Evolutionary conservation across 2,113 vertebrate species (phyloP), one percentile per base, ranked within the genome.

Genomic region (Atherinomorus stipes): DNA sequence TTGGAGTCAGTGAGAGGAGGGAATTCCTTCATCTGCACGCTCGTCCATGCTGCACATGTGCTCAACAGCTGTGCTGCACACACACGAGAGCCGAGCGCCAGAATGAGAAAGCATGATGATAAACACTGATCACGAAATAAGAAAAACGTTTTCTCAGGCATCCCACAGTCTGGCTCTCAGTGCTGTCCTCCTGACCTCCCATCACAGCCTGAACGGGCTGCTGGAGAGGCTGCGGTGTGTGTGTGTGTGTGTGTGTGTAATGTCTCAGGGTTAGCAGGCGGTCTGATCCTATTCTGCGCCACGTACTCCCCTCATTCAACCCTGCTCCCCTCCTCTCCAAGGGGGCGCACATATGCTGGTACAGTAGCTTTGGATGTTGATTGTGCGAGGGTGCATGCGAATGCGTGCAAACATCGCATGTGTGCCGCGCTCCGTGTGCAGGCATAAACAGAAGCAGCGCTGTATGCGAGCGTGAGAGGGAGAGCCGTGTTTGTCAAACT

Each of bases 1-100:
- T 89, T 88, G 86, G 83, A 89, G 71, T 81, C 53, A 13, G 65
- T 50, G 72, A 12, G 23, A 85, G 63, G 74, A 92, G 91, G 91
- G 89, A 92, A 92, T 91, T 92, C 90, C 88, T 92, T 89, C 83
- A 79, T 81, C 76, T 80, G 87, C 84, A 71, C 83, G 56, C 61
- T 76, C 71, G 69, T 81, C 65, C 61, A 21, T 70, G 70, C 77
- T 67, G 72, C 83, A 92, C 88, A 91, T 90, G 88, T 91, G 90
- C 80, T 75, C 76, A 47, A 60, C 90, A 92, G 81, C 90, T 92
- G 91, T 67, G 75, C 31, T 37, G 52, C 66, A 49, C 76, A 45
- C 40, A 60, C 50, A 71, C 58, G 53, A 38, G 18, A 15, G 40
- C 15, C 37, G n/a, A 28, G 58, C 49, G 21, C 10, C 28, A 56